These are phyloP conservation scores for Tamandua tetradactyla DNA, from an alignment of 2,797 vertebrate species.

Conservation along the genomic window DNA sequence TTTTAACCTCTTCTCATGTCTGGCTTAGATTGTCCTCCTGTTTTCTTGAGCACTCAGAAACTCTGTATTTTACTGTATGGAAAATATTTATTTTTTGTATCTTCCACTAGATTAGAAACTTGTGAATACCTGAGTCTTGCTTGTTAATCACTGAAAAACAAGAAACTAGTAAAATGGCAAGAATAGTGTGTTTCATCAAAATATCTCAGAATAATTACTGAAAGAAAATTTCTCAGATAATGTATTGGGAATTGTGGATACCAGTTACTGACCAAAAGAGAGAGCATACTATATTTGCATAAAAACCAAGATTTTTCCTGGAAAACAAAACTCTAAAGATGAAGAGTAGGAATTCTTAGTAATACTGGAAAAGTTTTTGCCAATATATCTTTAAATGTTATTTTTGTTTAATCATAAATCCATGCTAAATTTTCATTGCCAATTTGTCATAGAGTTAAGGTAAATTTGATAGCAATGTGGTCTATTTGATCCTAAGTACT, in stretches of 20 bases:
- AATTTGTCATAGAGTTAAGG: background rate
- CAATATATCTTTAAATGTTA: background rate
- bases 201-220: conserved; percentile 24
- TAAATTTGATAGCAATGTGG: background rate
- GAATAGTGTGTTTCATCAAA: background rate
- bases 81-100: background rate
- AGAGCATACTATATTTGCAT: background rate
- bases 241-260: background rate
- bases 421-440: background rate
- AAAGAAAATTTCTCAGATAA: conserved; percentile 23
- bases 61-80: background rate
- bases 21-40: background rate
- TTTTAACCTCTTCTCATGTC: conserved; percentile 18
- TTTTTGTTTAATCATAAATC: conserved; percentile 39
- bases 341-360: background rate
- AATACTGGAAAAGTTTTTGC: background rate
- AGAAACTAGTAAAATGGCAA: background rate
- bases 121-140: background rate
- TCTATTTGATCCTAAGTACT: background rate
- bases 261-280: background rate
- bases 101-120: conserved; percentile 34
- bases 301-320: background rate
- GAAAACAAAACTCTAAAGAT: background rate
- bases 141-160: conserved; percentile 17
- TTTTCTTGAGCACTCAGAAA: background rate